Conservation (phyloP, 2,888 invertebrate species). For the Cryptus viduatorius region DNA sequence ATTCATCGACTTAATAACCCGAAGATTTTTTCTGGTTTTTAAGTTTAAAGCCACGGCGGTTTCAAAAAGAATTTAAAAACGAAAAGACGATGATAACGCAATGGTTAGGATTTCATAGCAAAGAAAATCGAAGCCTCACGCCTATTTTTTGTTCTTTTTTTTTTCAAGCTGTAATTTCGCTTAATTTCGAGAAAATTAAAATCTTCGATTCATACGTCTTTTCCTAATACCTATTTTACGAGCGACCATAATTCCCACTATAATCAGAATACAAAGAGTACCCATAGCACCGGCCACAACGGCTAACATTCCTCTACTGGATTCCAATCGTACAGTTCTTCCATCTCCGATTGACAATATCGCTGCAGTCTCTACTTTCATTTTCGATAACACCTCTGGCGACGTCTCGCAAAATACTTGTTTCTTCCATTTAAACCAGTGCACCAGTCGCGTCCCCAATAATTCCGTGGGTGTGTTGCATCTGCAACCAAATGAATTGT, state of each 20-base stretch:
- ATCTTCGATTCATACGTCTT: slow-evolving; percentile 78
- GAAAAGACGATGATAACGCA: background rate
- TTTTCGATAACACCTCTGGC: slow-evolving; percentile 64
- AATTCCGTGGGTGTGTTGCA: slow-evolving; percentile 86
- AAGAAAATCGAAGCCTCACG: no score
- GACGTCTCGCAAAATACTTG: slow-evolving; percentile 85
- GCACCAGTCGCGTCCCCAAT: slow-evolving; percentile 86
- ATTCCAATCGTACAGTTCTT: slow-evolving; percentile 71
- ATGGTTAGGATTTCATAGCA: no score
- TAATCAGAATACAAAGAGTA: slow-evolving; percentile 74
- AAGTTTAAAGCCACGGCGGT: background rate
- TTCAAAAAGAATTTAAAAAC: background rate
- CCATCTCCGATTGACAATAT: slow-evolving; percentile 49
- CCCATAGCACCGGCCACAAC: slow-evolving; percentile 72
- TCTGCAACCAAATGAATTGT: slow-evolving; percentile 79
- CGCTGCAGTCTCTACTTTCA: slow-evolving; percentile 68
- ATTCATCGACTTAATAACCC: background rate
- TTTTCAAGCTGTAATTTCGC: no score
- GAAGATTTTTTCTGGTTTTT: background rate
- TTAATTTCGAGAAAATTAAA: slow-evolving; percentile 69
- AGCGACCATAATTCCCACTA: slow-evolving; percentile 76
- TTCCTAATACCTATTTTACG: slow-evolving; percentile 70
- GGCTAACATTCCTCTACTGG: slow-evolving; percentile 75
- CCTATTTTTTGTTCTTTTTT: no score
- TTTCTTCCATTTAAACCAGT: slow-evolving; percentile 88